Evolutionary conservation across 2,113 vertebrate genomes (phyloP).

Genomic region (Ginglymostoma cirratum): DNA sequence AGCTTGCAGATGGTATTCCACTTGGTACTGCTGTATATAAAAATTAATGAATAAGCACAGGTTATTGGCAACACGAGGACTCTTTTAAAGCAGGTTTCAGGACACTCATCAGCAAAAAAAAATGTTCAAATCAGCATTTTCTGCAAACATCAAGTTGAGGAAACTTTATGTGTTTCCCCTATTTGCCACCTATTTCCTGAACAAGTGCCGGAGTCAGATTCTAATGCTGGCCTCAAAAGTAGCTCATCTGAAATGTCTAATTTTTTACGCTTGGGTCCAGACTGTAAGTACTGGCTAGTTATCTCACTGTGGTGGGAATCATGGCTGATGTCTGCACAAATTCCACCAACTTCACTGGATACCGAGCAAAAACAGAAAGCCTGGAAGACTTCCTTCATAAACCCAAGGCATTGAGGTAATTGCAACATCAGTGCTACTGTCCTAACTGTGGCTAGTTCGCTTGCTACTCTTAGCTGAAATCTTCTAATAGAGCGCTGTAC

Average conservation of each 20-base stretch:
- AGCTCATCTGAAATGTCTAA: neutral
- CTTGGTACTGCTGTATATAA: neutral
- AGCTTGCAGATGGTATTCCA: neutral
- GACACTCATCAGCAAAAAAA: neutral
- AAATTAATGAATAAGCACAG: neutral
- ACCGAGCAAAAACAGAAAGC: neutral
- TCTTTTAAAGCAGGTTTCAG: neutral
- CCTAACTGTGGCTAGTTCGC: neutral
- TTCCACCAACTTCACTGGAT: neutral
- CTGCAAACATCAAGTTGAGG: neutral
- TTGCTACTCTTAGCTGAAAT: neutral
- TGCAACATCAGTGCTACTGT: neutral
- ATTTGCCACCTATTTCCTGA: neutral
- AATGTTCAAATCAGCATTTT: neutral
- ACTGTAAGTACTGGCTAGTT: neutral
- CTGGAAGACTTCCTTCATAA: neutral
- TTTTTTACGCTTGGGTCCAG: neutral
- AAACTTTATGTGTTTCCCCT: neutral
- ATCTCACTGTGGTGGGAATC: neutral
- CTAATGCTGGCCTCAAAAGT: neutral
- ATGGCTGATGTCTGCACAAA: neutral
- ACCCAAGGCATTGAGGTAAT: neutral
- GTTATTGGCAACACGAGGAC: constrained; percentile 18
- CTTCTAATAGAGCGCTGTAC: neutral
- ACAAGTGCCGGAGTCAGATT: neutral